These are phyloP conservation scores for Iselma pallidipennis DNA, from an alignment of 2,888 invertebrate species.

Conservation along the genomic window DNA sequence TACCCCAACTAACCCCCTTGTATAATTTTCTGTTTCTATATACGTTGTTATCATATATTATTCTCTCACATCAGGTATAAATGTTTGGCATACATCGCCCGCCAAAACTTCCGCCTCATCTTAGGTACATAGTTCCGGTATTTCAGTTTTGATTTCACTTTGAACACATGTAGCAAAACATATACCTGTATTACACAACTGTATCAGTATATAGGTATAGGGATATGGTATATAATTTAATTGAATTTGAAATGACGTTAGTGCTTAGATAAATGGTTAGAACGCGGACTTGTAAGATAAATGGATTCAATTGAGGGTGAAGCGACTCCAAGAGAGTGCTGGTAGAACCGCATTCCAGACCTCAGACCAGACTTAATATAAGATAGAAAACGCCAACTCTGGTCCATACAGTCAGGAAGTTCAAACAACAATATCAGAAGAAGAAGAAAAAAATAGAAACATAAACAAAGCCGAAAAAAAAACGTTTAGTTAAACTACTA, in stretches of 20 bases:
- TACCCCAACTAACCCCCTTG: constrained; percentile 34
- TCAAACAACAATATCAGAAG: not conserved
- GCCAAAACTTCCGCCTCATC: constrained; percentile 47
- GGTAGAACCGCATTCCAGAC: constrained; percentile 40
- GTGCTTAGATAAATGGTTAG: not conserved
- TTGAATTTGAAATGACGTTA: not conserved
- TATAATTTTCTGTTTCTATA: constrained; percentile 34
- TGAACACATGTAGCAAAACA: not conserved
- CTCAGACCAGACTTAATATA: constrained; percentile 39
- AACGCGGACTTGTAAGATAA: constrained; percentile 14
- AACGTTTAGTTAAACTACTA: too few relatives aligned
- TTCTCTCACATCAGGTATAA: constrained; percentile 46
- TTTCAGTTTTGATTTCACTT: not conserved
- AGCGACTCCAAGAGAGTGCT: constrained; percentile 27
- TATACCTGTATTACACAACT: not conserved
- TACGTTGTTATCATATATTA: constrained; percentile 35
- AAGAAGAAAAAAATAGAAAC: constrained; percentile 9
- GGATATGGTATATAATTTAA: not conserved
- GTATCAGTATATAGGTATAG: too few relatives aligned
- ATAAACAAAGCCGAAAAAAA: not conserved
- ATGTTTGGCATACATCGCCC: constrained; percentile 36
- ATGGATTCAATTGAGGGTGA: constrained; percentile 30
- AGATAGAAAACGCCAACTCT: constrained; percentile 29
- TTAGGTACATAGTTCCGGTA: not conserved
- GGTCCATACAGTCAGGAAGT: constrained; percentile 29